Evolutionary conservation across 53 echinoderm and acorn worm species (phyloP), one percentile per base, ranked within the genome.

Genomic region (Astropecten irregularis): DNA sequence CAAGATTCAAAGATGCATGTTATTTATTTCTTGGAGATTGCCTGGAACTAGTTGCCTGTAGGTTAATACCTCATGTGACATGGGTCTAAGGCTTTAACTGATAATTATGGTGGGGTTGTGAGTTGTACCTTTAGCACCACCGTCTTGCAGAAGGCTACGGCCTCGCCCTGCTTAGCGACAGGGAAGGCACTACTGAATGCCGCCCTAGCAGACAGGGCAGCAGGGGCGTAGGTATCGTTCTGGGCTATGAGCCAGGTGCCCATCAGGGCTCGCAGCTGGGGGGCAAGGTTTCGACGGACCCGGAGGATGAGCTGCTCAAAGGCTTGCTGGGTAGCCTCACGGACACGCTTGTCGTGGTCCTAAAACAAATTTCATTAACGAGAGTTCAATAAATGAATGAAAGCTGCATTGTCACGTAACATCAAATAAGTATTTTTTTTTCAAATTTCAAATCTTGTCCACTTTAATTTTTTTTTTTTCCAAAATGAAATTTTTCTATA

Each of bases 321-420:
- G n/a, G 91, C 76, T 22, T 92, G 92, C 89, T 97, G 94, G 9
- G 85, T 92, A 35, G 89, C 90, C 76, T 94, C 93, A 14, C 93
- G 72, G 8, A 96, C 93, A 50, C 97, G 70, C 79, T 89, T 93
- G 87, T 96, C 97, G 69, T 89, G 89, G 67, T 96, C 97, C 97
- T 96, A 71, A 6, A 42, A 42, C 6, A 42, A 42, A n/a, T n/a
- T n/a, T n/a, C n/a, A n/a, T n/a, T n/a, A n/a, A n/a, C n/a, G n/a
- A n/a, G n/a, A n/a, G n/a, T n/a, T n/a, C n/a, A n/a, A n/a, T n/a
- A n/a, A n/a, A n/a, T n/a, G n/a, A n/a, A n/a, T n/a, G n/a, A n/a
- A n/a, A n/a, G n/a, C n/a, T n/a, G n/a, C n/a, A n/a, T n/a, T n/a
- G n/a, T n/a, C n/a, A n/a, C n/a, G n/a, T n/a, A n/a, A n/a, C n/a